Evolutionary conservation across 2,113 vertebrate genomes (phyloP), one percentile per base, ranked within the genome.

Genomic region (Riparia riparia): DNA sequence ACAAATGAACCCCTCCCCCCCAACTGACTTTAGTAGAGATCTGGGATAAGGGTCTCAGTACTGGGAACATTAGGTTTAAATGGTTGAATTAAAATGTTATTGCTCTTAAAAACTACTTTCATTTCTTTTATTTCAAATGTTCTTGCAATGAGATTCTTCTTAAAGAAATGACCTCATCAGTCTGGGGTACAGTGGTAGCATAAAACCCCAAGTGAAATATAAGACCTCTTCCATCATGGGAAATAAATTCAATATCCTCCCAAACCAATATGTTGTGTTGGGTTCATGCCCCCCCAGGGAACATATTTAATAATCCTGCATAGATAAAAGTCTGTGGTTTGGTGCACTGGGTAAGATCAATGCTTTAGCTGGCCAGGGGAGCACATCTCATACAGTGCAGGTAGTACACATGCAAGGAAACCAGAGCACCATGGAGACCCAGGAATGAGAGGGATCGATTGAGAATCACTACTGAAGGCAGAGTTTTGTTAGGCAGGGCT

Each of bases 21-120:
- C 5, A 26, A 3, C 49, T 73, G 53, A 83, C 37, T 94, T 92
- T 44, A 92, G 49, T 66, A 74, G 56, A 70, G 50, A 20, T 71
- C 53, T 61, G 89, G 72, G 45, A 51, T 78, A 92, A 90, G 16
- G 22, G 69, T 83, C 53, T 93, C 44, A 31, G 8, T 92, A 29
- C 57, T 92, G 82, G 82, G 61, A 93, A 39, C 60, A 45, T 82
- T 80, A 69, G 51, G 65, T 74, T 95, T 94, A 74, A 96, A 89
- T 72, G 72, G 49, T 69, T 97, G 86, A 94, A 97, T 96, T 97
- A 92, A 97, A 97, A 84, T 74, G 37, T 92, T 96, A 86, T 42
- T 97, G 65, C 90, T 57, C 53, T 90, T 86, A 89, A 91, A 96
- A 96, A 3, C 20, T 65, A 58, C 68, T 87, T 96, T 61, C 16